Evolutionary conservation across 23 tunicate genomes (phyloP).

Genomic region (Botrylloides violaceus): DNA sequence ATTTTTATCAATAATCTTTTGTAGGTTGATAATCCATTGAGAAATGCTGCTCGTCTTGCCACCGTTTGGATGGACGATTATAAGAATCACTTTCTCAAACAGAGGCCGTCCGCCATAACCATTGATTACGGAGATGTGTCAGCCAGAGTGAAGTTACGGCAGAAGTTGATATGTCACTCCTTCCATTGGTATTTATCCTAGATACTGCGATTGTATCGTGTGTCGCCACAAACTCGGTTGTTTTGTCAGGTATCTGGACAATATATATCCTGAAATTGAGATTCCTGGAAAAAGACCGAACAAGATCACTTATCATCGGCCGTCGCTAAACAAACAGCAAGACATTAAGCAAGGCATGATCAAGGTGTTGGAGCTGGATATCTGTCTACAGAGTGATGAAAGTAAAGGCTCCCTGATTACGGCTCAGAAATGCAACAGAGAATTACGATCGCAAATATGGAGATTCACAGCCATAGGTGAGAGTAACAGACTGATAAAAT

Average conservation of each 20-base stretch:
- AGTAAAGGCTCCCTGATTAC: constrained; percentile 20
- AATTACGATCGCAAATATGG: constrained; percentile 2
- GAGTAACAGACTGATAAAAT: not conserved
- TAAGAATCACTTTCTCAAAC: constrained; percentile 22
- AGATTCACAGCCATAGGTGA: constrained; percentile 2
- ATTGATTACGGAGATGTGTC: constrained; percentile 32
- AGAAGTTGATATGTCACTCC: constrained; percentile 35
- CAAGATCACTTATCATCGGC: constrained; percentile 15
- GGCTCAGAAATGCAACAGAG: constrained; percentile 24
- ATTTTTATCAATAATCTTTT: not conserved
- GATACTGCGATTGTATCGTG: too few relatives aligned
- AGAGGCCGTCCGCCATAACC: constrained; percentile 1
- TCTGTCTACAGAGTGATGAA: constrained; percentile 40
- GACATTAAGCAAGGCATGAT: constrained; percentile 34
- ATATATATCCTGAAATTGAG: constrained; percentile 62
- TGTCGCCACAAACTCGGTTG: too few relatives aligned
- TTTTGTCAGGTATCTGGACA: constrained; percentile 47
- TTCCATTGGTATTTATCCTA: constrained; percentile 60
- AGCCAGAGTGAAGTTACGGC: constrained; percentile 27
- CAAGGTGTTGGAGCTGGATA: constrained; percentile 37
- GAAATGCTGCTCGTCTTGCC: constrained; percentile 45
- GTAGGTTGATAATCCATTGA: constrained; percentile 24
- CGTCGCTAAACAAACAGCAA: not conserved
- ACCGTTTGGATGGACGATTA: constrained; percentile 71
- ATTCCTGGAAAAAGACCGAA: constrained; percentile 49